These are phyloP conservation scores for Trachelus tabidus DNA, from an alignment of 2,888 invertebrate genomes.

Conservation along the genomic window DNA sequence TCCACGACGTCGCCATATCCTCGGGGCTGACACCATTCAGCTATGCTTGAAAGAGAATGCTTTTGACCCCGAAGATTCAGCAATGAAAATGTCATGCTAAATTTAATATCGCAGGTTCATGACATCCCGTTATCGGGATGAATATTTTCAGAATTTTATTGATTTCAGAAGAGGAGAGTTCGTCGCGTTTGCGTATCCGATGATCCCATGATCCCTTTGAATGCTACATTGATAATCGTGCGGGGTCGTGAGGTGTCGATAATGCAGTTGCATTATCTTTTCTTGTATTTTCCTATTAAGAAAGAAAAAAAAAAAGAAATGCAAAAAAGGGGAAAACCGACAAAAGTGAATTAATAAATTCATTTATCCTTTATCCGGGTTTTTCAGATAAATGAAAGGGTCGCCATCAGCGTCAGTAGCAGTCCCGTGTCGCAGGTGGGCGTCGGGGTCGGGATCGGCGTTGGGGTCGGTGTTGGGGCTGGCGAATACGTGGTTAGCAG, in stretches of 20 bases:
- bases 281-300: background rate
- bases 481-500: slow-evolving; percentile 56
- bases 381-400: slow-evolving; percentile 61
- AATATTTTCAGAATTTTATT: background rate
- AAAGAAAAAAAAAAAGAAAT: background rate
- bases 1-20: background rate
- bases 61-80: background rate
- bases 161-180: background rate
- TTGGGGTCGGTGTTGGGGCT: slow-evolving; percentile 44
- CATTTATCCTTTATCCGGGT: background rate
- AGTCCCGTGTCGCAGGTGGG: slow-evolving; percentile 59
- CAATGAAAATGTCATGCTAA: background rate
- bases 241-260: background rate
- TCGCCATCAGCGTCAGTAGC: slow-evolving; percentile 62
- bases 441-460: slow-evolving; percentile 47
- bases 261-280: background rate
- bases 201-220: background rate
- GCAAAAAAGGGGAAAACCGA: background rate
- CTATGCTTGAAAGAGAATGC: background rate
- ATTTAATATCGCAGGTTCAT: background rate
- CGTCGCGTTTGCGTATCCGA: background rate
- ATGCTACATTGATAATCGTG: background rate
- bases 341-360: background rate
- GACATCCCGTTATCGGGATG: background rate
- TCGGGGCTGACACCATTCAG: background rate